These are phyloP conservation scores for Podocnemis expansa DNA, from an alignment of 2,113 vertebrate species.

Conservation along the genomic window DNA sequence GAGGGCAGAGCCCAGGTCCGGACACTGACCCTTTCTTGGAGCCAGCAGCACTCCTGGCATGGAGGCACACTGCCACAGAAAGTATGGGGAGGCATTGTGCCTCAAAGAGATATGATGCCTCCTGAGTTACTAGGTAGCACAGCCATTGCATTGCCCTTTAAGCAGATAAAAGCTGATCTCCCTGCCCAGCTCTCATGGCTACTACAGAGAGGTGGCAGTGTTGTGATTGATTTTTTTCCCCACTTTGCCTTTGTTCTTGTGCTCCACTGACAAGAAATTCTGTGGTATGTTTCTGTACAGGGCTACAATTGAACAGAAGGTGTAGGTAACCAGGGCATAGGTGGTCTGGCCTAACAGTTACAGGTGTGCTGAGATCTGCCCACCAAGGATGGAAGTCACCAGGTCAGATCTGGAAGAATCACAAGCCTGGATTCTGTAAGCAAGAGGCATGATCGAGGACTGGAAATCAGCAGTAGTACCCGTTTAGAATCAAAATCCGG, in stretches of 20 bases:
- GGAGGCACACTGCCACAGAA: not conserved
- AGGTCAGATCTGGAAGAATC: too few relatives aligned
- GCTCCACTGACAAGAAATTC: not conserved
- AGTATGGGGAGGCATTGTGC: not conserved
- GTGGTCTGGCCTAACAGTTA: too few relatives aligned
- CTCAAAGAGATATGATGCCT: not conserved
- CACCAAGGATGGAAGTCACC: too few relatives aligned
- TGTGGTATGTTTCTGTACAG: too few relatives aligned
- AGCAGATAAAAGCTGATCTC: not conserved
- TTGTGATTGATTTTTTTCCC: not conserved
- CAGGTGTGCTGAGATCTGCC: too few relatives aligned
- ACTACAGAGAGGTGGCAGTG: conserved; percentile 5
- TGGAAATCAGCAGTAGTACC: too few relatives aligned
- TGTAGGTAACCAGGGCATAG: not conserved
- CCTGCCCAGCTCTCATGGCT: conserved; percentile 7
- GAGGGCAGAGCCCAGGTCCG: too few relatives aligned
- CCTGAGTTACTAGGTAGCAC: not conserved
- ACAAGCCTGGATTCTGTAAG: too few relatives aligned
- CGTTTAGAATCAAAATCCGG: too few relatives aligned
- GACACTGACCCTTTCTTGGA: too few relatives aligned
- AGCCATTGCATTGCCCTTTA: not conserved
- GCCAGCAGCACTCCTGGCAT: too few relatives aligned
- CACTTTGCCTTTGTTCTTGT: not conserved
- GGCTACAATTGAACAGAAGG: not conserved
- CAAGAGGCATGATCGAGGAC: not conserved